Conservation (phyloP, 2,113 vertebrate species). For the Peromyscus maniculatus region DNA sequence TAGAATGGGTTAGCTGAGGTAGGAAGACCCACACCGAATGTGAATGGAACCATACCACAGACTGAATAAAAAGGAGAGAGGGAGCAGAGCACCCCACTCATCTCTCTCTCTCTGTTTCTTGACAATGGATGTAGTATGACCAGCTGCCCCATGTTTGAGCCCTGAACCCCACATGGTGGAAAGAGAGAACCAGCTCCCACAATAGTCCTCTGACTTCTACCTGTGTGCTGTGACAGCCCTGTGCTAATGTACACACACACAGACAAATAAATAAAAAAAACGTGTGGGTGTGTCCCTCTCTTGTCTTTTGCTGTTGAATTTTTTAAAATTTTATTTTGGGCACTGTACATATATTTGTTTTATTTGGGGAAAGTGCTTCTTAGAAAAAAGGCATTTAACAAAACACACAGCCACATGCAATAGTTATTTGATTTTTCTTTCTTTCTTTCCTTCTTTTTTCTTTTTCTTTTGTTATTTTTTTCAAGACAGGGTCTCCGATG, state of each 20-base stretch:
- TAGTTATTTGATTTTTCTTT: constrained; percentile 79
- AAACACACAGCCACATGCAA: constrained; percentile 89
- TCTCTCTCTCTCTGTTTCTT: not conserved
- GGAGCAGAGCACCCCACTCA: not conserved
- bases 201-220: too few species aligned
- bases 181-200: not conserved
- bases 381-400: constrained; percentile 91
- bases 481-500: not conserved
- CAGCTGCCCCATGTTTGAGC: not conserved
- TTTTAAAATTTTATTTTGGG: constrained; percentile 70
- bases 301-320: not conserved
- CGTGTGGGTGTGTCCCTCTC: not conserved
- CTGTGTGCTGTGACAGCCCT: not conserved
- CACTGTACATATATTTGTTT: constrained; percentile 68
- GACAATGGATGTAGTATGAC: not conserved
- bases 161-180: not conserved
- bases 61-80: not conserved
- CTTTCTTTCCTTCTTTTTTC: not conserved
- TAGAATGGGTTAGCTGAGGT: not conserved
- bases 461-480: not conserved
- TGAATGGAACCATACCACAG: too few species aligned
- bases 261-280: not conserved
- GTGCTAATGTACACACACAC: not conserved
- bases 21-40: not conserved
- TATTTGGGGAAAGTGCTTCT: constrained; percentile 92